Base-by-base conservation (phyloP, 2,888 invertebrate species). In the Sphecodes monilicornis region DNA sequence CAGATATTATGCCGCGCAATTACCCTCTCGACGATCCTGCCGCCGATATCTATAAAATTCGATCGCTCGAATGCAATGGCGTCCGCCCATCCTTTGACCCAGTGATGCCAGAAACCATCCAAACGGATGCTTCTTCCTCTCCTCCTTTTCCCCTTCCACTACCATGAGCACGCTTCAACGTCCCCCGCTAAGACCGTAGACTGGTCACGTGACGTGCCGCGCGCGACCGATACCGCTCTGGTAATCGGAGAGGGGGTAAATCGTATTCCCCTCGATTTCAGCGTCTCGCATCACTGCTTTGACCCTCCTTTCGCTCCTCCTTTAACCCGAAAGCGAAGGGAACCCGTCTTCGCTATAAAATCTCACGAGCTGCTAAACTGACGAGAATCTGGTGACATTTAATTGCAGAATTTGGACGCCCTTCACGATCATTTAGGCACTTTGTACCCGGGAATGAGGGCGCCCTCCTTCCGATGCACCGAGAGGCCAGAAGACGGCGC, bases 391-490 rank as follows among this genome's bases (percentile, higher is more conserved):
- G 43, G 64, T 66, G 68, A 66, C 70, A 64, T 77, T 82, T 70
- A 77, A 80, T 94, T 94, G 0, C 95, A 99, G 98, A 99, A 99
- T 95, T 95, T 99, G 92, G 99, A 99, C 94, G 99, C 99, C 22
- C 96, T 99, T 6, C 99, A 99, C 93, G 99, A 99, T 93, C 99
- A 99, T 94, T 96, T 99, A 93, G 98, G 98, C 80, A 99, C 99
- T 6, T 95, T 98, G 86, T 99, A 99, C 95, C 99, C 99, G 0
- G 98, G 98, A 32, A 98, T 98, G 98, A 96, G 97, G 90, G 98
- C 98, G 0, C 99, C 99, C 0, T 99, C 99, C 0, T 99, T 99
- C 95, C 96, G 99, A 29, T 99, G 99, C 95, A 98, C 98, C 0
- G 98, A 98, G 93, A 95, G 98, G 80, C 97, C 97, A 10, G 98